Conservation (phyloP, 2,888 invertebrate species). For the Saturnia pavonia region DNA sequence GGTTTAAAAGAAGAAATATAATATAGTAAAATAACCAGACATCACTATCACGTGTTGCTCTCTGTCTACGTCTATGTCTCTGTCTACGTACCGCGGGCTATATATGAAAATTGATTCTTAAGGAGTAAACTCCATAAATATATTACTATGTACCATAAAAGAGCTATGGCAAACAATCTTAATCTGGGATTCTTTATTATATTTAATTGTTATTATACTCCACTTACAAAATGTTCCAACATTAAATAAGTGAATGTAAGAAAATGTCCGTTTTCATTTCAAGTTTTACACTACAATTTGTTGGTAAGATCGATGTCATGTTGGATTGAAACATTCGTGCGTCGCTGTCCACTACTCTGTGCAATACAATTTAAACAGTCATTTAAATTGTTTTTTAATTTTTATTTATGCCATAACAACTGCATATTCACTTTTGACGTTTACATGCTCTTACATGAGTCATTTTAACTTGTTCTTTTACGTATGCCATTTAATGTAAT, state of each 20-base stretch:
- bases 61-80: no score
- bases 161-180: neutral
- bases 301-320: conserved; percentile 51
- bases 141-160: no score
- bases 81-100: no score
- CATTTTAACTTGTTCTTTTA: conserved; percentile 26
- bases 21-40: no score
- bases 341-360: conserved; percentile 37
- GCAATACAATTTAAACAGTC: conserved; percentile 50
- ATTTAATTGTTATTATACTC: neutral
- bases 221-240: conserved; percentile 7
- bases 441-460: conserved; percentile 32
- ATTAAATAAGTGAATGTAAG: conserved; percentile 45
- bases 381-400: conserved; percentile 57
- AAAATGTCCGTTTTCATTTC: conserved; percentile 43
- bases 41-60: no score
- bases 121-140: no score
- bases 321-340: conserved; percentile 56
- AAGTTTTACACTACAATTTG: conserved; percentile 49
- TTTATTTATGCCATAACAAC: conserved; percentile 49
- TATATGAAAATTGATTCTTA: no score
- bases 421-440: conserved; percentile 35
- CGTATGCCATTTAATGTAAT: neutral
- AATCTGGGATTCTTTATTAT: neutral
- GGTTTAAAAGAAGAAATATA: no score